Evolutionary conservation across 2,113 vertebrate genomes (phyloP).

Genomic region (Phodopus roborovskii): DNA sequence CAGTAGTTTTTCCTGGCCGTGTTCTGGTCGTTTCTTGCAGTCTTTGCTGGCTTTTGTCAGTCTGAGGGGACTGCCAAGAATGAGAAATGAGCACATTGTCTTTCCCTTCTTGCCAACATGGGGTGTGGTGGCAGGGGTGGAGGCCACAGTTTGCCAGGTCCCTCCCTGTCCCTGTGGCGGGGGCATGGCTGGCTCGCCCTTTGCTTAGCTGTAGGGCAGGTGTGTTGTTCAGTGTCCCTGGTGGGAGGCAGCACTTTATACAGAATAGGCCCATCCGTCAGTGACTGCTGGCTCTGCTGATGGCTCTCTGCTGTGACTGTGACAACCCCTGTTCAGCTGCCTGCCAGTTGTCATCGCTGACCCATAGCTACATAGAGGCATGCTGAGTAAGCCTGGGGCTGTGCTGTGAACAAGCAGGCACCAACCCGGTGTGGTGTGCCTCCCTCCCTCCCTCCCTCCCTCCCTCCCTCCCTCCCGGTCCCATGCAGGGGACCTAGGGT

Average conservation of each 20-base stretch:
- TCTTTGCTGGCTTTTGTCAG: not conserved
- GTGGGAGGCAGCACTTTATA: rapidly evolving
- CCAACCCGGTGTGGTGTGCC: rapidly evolving
- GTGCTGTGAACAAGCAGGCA: not conserved
- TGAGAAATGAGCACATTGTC: rapidly evolving
- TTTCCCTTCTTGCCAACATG: not conserved
- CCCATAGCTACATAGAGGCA: rapidly evolving
- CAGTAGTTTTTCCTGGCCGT: not conserved
- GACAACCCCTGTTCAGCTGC: not conserved
- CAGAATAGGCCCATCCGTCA: rapidly evolving
- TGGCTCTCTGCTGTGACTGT: not conserved
- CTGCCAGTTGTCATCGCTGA: rapidly evolving
- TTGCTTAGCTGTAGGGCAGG: not conserved
- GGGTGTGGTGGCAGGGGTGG: not conserved
- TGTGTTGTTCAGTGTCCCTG: rapidly evolving
- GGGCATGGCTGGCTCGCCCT: rapidly evolving
- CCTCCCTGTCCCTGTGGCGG: rapidly evolving
- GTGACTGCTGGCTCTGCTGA: rapidly evolving
- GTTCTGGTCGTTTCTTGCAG: not conserved
- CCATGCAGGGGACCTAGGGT: rapidly evolving
- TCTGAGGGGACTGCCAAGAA: not conserved
- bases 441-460: too few species aligned
- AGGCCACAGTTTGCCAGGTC: rapidly evolving
- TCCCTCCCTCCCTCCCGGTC: rapidly evolving
- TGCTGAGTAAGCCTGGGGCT: rapidly evolving